Evolutionary conservation across 2,797 vertebrate genomes (phyloP).

Genomic region (Graptemys geographica): DNA sequence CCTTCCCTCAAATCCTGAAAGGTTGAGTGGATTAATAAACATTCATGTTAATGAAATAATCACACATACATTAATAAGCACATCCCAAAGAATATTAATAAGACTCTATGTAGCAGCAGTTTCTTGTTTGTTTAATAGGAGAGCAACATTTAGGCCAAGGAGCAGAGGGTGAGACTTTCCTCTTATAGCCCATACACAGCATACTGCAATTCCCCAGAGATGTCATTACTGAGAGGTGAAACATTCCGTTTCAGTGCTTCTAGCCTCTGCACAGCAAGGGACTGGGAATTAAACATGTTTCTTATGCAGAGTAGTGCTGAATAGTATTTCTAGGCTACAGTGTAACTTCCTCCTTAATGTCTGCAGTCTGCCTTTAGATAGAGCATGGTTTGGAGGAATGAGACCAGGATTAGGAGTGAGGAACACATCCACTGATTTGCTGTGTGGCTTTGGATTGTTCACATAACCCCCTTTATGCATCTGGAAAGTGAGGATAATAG

Average conservation of each 20-base stretch:
- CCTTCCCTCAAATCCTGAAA: not conserved
- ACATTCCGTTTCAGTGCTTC: not conserved
- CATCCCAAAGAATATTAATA: not conserved
- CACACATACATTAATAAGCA: not conserved
- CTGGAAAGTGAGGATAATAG: not conserved
- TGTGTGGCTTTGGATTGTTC: not conserved
- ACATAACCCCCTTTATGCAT: not conserved
- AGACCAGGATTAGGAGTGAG: not conserved
- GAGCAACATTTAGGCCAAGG: not conserved
- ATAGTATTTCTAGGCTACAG: slow-evolving; percentile 17
- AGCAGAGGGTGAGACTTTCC: not conserved
- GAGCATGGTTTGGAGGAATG: not conserved
- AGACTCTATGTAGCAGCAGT: accelerated
- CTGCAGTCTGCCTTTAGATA: slow-evolving; percentile 9
- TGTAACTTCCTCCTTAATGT: not conserved
- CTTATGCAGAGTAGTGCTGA: not conserved
- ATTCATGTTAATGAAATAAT: not conserved
- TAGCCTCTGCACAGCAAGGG: slow-evolving; percentile 31
- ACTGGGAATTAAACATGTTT: slow-evolving; percentile 23
- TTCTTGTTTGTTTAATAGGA: not conserved
- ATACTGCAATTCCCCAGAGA: slow-evolving; percentile 16
- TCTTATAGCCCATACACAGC: slow-evolving; percentile 1
- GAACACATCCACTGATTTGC: not conserved
- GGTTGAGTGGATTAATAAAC: not conserved
- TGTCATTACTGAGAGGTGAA: slow-evolving; percentile 56